phyloP scores from a whole-genome alignment of 53 echinoderm and acorn worm species.

The Paracentrotus lividus region DNA sequence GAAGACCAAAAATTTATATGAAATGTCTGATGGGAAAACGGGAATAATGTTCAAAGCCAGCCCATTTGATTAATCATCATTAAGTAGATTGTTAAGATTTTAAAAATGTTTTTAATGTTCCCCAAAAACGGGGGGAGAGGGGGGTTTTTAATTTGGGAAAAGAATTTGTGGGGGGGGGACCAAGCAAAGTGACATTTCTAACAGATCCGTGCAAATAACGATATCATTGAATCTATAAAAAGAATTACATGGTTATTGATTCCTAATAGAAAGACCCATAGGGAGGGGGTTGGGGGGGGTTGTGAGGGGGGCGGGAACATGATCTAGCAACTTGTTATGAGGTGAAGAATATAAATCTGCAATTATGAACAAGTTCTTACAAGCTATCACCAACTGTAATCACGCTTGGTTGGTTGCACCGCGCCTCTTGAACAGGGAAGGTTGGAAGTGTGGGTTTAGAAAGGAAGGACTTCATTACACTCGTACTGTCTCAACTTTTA shows the following conservation, averaged over 20 bases:
- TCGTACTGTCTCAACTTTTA: background rate
- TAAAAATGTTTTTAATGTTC: too few relatives aligned
- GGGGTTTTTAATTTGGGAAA: too few relatives aligned
- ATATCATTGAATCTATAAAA: background rate
- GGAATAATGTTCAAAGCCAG: too few relatives aligned
- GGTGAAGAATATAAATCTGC: conserved; percentile 42
- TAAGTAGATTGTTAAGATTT: too few relatives aligned
- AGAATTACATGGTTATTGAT: background rate
- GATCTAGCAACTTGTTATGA: background rate
- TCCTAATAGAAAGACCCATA: too few relatives aligned
- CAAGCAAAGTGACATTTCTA: background rate
- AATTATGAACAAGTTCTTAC: conserved; percentile 32
- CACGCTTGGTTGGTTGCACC: conserved; percentile 35
- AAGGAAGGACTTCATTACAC: conserved; percentile 22
- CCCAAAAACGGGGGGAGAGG: too few relatives aligned
- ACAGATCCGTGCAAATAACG: background rate
- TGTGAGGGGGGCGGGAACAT: background rate
- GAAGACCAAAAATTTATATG: too few relatives aligned
- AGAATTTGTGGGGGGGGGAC: too few relatives aligned
- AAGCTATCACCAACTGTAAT: conserved; percentile 26
- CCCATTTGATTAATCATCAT: too few relatives aligned
- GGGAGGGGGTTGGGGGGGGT: too few relatives aligned
- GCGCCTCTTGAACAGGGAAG: background rate
- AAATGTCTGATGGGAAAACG: too few relatives aligned
- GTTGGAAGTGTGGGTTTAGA: conserved; percentile 1